phyloP scores from a whole-genome alignment of 2,888 invertebrate genomes.

The Cataglyphis cursor region DNA sequence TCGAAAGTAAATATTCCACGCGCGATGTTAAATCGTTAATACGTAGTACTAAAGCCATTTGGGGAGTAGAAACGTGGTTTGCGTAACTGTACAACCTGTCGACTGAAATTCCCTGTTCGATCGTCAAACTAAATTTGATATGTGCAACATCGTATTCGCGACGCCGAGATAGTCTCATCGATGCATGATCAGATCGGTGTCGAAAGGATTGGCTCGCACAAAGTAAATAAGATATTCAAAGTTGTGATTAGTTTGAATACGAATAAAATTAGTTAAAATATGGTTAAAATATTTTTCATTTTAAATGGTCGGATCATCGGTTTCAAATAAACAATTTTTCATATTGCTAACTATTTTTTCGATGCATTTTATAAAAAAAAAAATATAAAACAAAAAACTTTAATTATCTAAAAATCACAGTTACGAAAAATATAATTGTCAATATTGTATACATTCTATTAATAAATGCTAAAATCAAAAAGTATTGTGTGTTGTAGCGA shows the following conservation, averaged over 20 bases:
- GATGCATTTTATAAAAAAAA: neutral
- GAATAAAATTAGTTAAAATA: slow-evolving; percentile 20
- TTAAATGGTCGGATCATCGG: neutral
- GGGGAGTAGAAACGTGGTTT: slow-evolving; percentile 63
- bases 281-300: neutral
- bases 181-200: slow-evolving; percentile 39
- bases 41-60: slow-evolving; percentile 61
- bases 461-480: neutral
- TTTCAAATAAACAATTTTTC: neutral
- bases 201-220: slow-evolving; percentile 20
- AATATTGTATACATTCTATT: neutral
- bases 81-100: slow-evolving; percentile 62
- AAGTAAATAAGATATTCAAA: slow-evolving; percentile 24
- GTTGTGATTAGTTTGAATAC: neutral
- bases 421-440: neutral
- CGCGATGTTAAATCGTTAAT: slow-evolving; percentile 69
- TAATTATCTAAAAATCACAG: neutral
- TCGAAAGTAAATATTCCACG: slow-evolving; percentile 71
- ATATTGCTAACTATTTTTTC: neutral
- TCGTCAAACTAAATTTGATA: slow-evolving; percentile 72
- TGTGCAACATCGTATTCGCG: slow-evolving; percentile 57
- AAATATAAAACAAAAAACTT: neutral
- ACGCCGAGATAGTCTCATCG: slow-evolving; percentile 51
- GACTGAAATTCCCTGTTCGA: slow-evolving; percentile 63
- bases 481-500: neutral